Percentiles rank a stretch among this genome's conserved stretches.
These are phyloP conservation scores for Ennomos quercinarius DNA, from an alignment of 2,888 invertebrate genomes.

Conservation along the genomic window DNA sequence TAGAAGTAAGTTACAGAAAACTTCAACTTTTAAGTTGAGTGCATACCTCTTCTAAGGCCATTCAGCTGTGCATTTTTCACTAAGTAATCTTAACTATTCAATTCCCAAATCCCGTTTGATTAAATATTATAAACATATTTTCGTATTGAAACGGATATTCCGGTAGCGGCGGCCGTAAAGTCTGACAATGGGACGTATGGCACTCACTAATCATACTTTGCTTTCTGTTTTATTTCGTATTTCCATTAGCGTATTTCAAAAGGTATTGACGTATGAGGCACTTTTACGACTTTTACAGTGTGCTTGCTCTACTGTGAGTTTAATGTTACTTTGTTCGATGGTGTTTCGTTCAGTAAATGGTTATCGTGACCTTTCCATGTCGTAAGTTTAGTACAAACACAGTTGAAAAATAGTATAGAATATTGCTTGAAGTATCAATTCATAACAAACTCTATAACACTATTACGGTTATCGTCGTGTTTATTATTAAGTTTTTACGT, in stretches of 20 bases:
- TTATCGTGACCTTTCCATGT: not conserved
- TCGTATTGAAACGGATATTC: conserved; percentile 68
- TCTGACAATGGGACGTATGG: conserved; percentile 78
- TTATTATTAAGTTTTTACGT: too few relatives aligned
- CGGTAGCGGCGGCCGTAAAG: conserved; percentile 72
- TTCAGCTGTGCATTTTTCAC: too few relatives aligned
- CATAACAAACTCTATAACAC: too few relatives aligned
- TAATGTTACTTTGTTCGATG: conserved; percentile 68
- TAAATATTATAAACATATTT: conserved; percentile 62
- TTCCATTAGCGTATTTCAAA: conserved; percentile 85
- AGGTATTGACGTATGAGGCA: conserved; percentile 84
- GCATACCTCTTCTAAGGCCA: too few relatives aligned
- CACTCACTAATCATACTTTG: conserved; percentile 85
- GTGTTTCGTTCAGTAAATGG: conserved; percentile 47
- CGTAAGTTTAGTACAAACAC: too few relatives aligned
- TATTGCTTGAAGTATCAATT: too few relatives aligned
- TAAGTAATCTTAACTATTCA: not conserved
- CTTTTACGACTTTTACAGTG: conserved; percentile 80
- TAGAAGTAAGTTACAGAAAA: too few relatives aligned
- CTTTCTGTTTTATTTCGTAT: conserved; percentile 85
- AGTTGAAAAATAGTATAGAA: too few relatives aligned
- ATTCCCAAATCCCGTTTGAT: conserved; percentile 19
- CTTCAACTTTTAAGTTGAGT: not conserved
- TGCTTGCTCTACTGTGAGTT: conserved; percentile 69
- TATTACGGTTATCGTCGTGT: too few relatives aligned